Conservation (phyloP, 2,888 invertebrate species). For the Achlya flavicornis region DNA sequence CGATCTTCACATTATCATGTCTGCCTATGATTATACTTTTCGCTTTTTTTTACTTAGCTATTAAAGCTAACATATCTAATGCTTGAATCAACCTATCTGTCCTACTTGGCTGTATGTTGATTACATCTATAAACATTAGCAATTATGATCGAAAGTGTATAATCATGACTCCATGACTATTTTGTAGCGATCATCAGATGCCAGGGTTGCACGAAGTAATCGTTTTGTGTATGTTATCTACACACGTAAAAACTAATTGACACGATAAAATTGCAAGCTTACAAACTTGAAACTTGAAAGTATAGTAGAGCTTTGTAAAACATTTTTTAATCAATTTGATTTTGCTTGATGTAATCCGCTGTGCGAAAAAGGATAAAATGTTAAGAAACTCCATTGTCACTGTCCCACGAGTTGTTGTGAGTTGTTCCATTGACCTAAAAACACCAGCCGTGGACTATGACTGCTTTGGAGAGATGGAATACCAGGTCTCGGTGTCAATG, state of each 20-base stretch:
- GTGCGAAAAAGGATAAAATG: too few species aligned
- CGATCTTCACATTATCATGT: too few species aligned
- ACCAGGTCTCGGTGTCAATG: constrained; percentile 1
- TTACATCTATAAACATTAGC: constrained; percentile 17
- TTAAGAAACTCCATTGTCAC: background rate
- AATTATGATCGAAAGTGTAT: constrained; percentile 36
- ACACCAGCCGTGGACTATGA: background rate
- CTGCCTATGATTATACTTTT: too few species aligned
- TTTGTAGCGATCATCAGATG: constrained; percentile 27
- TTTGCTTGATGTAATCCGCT: too few species aligned
- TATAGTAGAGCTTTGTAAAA: background rate
- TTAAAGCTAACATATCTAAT: background rate
- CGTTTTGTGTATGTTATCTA: constrained; percentile 11
- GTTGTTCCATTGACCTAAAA: background rate
- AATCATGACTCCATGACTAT: constrained; percentile 34
- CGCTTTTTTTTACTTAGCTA: background rate
- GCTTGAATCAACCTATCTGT: constrained; percentile 1
- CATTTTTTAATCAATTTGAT: too few species aligned
- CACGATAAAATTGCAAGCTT: background rate
- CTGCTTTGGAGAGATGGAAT: background rate
- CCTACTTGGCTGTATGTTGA: constrained; percentile 18
- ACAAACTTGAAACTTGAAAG: background rate
- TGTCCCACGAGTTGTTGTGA: background rate
- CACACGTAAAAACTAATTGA: background rate
- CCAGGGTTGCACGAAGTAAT: constrained; percentile 28